A percentile compares a stretch with the other conserved stretches of the same genome.
Conservation (phyloP, 2,113 vertebrate genomes). For the Spea multiplicata region DNA sequence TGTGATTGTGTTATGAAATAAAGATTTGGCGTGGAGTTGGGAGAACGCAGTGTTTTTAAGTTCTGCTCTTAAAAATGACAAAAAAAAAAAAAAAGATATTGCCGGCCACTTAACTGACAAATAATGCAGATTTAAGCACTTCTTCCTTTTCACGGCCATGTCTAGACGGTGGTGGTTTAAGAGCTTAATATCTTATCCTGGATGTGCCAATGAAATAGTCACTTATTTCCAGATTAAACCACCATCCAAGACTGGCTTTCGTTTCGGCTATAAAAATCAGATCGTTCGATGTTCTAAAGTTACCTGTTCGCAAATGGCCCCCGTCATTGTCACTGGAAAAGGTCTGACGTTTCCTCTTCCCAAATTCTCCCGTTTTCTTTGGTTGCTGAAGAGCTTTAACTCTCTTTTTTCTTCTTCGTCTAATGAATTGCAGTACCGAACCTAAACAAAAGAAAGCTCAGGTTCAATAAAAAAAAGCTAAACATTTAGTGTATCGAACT, state of each 20-base stretch:
- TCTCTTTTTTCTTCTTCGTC: constrained; percentile 97
- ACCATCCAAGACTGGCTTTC: not conserved
- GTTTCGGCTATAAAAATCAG: not conserved
- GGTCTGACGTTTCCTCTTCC: constrained; percentile 91
- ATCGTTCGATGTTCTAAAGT: not conserved
- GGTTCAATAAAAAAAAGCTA: not conserved
- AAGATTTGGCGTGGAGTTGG: not conserved
- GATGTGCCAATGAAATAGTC: not conserved
- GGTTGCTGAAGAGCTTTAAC: constrained; percentile 95
- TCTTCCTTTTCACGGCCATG: not conserved
- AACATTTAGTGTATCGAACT: constrained; percentile 12
- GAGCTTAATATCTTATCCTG: not conserved
- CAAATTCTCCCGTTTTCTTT: constrained; percentile 92
- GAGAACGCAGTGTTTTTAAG: not conserved
- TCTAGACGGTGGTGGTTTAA: constrained; percentile 2
- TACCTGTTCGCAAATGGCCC: constrained; percentile 96
- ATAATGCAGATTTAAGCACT: not conserved
- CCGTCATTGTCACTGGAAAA: constrained; percentile 94
- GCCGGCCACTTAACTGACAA: not conserved
- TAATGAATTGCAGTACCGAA: constrained; percentile 92
- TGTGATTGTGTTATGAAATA: no score
- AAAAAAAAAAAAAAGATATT: not conserved
- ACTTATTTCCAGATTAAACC: not conserved
- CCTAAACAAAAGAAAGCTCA: constrained; percentile 60
- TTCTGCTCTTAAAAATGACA: not conserved